Percentiles rank a stretch among this genome's conserved stretches.
Evolutionary conservation across 2,888 invertebrate genomes (phyloP).

Genomic region (Lepidochrysops patricia): DNA sequence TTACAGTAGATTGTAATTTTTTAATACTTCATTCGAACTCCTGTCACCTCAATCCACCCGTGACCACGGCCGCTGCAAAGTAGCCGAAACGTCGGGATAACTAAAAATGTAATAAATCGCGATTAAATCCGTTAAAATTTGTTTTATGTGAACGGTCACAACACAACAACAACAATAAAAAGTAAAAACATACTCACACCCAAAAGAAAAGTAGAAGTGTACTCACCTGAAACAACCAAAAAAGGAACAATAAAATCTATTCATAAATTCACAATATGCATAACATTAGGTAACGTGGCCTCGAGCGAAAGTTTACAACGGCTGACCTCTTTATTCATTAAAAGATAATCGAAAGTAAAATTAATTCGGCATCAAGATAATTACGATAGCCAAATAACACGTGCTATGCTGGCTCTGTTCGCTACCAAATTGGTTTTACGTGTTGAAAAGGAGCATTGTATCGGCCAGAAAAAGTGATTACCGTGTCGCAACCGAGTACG

Average conservation of each 20-base stretch:
- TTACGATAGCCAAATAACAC: slow-evolving; percentile 49
- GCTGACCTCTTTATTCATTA: slow-evolving; percentile 65
- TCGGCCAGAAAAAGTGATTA: slow-evolving; percentile 18
- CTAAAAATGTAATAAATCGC: no score
- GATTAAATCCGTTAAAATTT: no score
- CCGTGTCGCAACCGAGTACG: slow-evolving; percentile 18
- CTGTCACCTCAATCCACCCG: no score
- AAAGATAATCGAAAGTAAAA: slow-evolving; percentile 66
- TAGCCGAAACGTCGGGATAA: no score
- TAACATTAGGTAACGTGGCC: slow-evolving; percentile 48
- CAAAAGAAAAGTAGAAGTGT: slow-evolving; percentile 10
- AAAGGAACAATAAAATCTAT: slow-evolving; percentile 15
- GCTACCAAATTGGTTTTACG: slow-evolving; percentile 27
- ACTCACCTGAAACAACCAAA: slow-evolving; percentile 50
- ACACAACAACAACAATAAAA: background rate
- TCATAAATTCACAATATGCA: slow-evolving; percentile 14
- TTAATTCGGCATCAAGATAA: slow-evolving; percentile 53
- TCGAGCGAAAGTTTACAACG: slow-evolving; percentile 54
- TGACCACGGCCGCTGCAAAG: no score
- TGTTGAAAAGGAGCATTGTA: slow-evolving; percentile 18
- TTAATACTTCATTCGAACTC: no score
- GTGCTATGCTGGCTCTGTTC: slow-evolving; percentile 31
- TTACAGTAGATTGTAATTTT: no score
- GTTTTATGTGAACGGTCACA: no score
- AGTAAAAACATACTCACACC: background rate